A percentile compares a stretch with the other conserved stretches of the same genome.
These are phyloP conservation scores for Paraplagusia blochii DNA, from an alignment of 2,113 vertebrate species.

Conservation along the genomic window DNA sequence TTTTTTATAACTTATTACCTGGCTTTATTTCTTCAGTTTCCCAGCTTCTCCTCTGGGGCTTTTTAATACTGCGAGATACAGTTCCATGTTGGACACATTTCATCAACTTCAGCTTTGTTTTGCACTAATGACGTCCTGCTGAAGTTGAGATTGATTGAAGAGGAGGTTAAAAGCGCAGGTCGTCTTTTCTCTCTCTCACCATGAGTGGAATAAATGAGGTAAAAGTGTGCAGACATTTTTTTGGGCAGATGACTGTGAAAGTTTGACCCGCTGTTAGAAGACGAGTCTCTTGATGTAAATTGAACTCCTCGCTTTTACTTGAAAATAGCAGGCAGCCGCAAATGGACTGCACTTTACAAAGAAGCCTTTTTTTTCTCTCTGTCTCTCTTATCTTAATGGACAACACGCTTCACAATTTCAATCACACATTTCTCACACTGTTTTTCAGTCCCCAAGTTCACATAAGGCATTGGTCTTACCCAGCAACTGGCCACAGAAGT, in stretches of 20 bases:
- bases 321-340: background rate
- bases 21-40: too few relatives aligned
- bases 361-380: background rate
- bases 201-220: too few relatives aligned
- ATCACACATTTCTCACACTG: background rate
- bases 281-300: background rate
- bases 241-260: background rate
- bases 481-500: background rate
- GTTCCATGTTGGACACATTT: too few relatives aligned
- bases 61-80: too few relatives aligned
- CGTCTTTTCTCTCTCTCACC: background rate
- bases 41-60: too few relatives aligned
- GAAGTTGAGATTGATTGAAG: background rate
- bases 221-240: background rate
- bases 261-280: background rate
- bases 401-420: background rate
- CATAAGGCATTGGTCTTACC: background rate
- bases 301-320: background rate
- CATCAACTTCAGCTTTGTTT: too few relatives aligned
- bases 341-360: slow-evolving; percentile 3
- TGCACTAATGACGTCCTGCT: too few relatives aligned
- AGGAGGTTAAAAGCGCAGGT: background rate
- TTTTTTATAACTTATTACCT: too few relatives aligned
- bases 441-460: background rate
- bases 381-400: background rate